Evolutionary conservation across 2,113 vertebrate species (phyloP), one percentile per base, ranked within the genome.

Genomic region (Sula dactylatra): DNA sequence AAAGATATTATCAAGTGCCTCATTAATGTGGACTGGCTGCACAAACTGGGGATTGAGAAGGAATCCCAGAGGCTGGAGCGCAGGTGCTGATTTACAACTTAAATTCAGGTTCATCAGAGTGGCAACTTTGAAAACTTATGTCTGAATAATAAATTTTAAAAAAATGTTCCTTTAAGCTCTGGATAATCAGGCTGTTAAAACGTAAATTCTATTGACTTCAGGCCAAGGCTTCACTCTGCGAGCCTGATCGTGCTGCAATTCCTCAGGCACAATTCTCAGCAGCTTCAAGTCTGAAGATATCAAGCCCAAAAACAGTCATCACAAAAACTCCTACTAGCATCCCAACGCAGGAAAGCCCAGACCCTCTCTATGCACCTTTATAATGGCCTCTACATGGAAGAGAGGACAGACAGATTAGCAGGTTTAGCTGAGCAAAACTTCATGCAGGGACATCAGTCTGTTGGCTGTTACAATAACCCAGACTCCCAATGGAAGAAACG

Each of bases 1-100:
- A 97, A 97, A 96, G 95, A 94, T 95, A 96, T 96, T 97, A 97
- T 94, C 73, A 3, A 91, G 73, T 89, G 91, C 96, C 93, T 95
- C 87, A 59, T 94, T 96, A 97, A 96, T 50, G 91, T 73, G 91
- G 84, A 61, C 95, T 87, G 89, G 89, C 90, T 91, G 89, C 86
- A 97, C 97, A 97, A 89, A 59, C 94, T 89, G 55, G 79, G 89
- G 78, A 91, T 96, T 96, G 94, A 97, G 95, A 82, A 80, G 74
- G 67, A 95, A 81, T 70, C 91, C 89, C 89, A 94, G 82, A 82
- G 92, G 71, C 84, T 90, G 74, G 62, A 86, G 91, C 8, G 62
- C 91, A 96, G 95, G 93, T 97, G 95, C 93, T 94, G 95, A 97
- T 97, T 96, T 96, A 95, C 58, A 49, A 27, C 83, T 69, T 82